A percentile compares a stretch with the other conserved stretches of the same genome.
phyloP scores from a whole-genome alignment of 2,113 vertebrate genomes.

The Tragulus kanchil region DNA sequence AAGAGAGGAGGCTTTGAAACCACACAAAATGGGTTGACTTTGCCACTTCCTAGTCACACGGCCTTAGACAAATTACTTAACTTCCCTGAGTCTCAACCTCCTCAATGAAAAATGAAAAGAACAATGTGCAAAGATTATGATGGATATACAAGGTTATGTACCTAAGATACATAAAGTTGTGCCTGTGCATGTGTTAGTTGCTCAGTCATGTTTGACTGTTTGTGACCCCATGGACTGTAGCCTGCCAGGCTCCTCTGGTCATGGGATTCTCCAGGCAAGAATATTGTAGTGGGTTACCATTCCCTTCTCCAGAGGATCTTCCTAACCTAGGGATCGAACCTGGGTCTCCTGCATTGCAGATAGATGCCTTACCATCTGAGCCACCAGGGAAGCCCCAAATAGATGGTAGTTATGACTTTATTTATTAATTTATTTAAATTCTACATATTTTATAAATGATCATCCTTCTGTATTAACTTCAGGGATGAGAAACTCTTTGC shows the following conservation, averaged over 20 bases:
- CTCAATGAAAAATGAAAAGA: slow-evolving; percentile 23
- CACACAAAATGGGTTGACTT: background rate
- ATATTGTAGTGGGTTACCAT: too few species aligned
- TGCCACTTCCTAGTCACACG: background rate
- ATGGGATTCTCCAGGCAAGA: too few species aligned
- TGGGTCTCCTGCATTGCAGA: too few species aligned
- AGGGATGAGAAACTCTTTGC: background rate
- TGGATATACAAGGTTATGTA: background rate
- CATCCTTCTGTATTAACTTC: background rate
- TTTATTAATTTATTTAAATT: slow-evolving; percentile 36
- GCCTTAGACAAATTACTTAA: slow-evolving; percentile 14
- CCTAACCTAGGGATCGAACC: too few species aligned
- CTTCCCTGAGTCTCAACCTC: background rate
- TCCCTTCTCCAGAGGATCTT: too few species aligned
- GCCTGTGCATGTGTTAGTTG: background rate
- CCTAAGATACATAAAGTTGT: background rate
- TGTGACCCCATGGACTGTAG: too few species aligned
- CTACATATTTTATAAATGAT: background rate
- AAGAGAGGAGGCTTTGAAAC: slow-evolving; percentile 27
- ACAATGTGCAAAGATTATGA: background rate
- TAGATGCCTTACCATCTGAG: too few species aligned
- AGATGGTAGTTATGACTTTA: background rate
- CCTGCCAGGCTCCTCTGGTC: too few species aligned
- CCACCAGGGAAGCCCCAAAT: background rate
- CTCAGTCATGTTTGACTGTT: too few species aligned